phyloP scores from a whole-genome alignment of 2,888 invertebrate species.

The Heliconius aoede region DNA sequence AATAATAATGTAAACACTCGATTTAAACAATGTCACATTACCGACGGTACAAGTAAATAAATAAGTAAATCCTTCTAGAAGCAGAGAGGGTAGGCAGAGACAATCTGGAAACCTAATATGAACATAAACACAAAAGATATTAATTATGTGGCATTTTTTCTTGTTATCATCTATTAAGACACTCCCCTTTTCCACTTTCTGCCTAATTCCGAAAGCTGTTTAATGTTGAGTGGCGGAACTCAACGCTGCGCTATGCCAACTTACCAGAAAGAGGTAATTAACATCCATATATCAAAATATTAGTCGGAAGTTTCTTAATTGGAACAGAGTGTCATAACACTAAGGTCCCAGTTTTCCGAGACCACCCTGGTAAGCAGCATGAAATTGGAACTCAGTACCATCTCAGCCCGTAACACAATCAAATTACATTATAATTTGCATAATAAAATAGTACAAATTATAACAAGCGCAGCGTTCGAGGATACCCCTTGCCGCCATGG shows the following conservation, averaged over 20 bases:
- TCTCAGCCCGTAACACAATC: background rate
- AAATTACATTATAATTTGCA: constrained; percentile 8
- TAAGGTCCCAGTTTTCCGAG: background rate
- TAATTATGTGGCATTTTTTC: no score
- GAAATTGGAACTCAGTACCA: background rate
- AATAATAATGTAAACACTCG: background rate
- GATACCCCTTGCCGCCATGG: constrained; percentile 20
- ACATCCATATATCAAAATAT: no score
- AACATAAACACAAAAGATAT: no score
- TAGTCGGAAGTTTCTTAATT: no score
- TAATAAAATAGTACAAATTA: constrained; percentile 21
- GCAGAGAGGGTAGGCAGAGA: no score
- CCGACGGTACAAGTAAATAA: background rate
- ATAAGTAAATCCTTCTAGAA: background rate
- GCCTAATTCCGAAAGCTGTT: no score
- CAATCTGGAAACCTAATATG: no score
- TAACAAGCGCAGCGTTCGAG: constrained; percentile 6
- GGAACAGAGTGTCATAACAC: background rate
- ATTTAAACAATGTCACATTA: background rate
- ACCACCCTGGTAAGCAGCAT: background rate
- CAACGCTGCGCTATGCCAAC: no score
- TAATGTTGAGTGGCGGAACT: no score
- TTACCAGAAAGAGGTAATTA: no score
- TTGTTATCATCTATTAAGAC: no score
- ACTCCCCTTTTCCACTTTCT: no score